Base-by-base conservation (phyloP, 1,140 invertebrate species). In the Lordiphosa clarofinis region DNA sequence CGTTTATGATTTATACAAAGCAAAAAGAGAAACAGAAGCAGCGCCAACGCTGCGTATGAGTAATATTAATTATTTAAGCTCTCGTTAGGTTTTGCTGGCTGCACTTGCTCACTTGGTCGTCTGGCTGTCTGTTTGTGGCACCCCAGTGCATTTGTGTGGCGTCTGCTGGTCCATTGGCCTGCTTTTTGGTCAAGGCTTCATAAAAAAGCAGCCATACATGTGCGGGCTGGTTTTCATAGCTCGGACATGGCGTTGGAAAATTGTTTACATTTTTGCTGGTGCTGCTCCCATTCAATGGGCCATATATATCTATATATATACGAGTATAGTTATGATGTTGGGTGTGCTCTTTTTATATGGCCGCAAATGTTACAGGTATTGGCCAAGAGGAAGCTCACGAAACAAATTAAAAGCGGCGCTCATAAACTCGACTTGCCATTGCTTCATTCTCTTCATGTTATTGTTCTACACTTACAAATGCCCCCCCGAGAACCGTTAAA, bases 1-100 rank as follows among this genome's bases (percentile, higher is more conserved):
- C 67, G 67, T 72, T 82, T 82, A 68, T 82, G 76, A 82, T 75
- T 65, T 75, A 82, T 73, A 68, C 21, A 40, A 19, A 13, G 13
- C 21, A 4, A 55, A 33, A 19, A 38, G 9, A 12, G 46, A 55
- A 47, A 40, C 47, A 64, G 42, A 35, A 46, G 38, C 42, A 19
- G 37, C 12, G 35, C 37, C 67, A 72, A 59, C 66, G 10, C 67
- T 71, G 66, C 69, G 69, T 71, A 65, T 71, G 69, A 84, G 78
- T 66, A 76, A 84, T 84, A 84, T 84, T 84, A 78, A 84, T 84
- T 84, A 84, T 84, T 84, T 73, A 84, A 84, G 73, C 65, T 56
- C 78, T 84, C 78, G 78, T 84, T 84, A 84, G 73, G 54, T 50
- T 39, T 69, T 15, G 69, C 57, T 52, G 49, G 62, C 50, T 71